Evolutionary conservation across 2,888 invertebrate species (phyloP).

Genomic region (Dusona sp.): DNA sequence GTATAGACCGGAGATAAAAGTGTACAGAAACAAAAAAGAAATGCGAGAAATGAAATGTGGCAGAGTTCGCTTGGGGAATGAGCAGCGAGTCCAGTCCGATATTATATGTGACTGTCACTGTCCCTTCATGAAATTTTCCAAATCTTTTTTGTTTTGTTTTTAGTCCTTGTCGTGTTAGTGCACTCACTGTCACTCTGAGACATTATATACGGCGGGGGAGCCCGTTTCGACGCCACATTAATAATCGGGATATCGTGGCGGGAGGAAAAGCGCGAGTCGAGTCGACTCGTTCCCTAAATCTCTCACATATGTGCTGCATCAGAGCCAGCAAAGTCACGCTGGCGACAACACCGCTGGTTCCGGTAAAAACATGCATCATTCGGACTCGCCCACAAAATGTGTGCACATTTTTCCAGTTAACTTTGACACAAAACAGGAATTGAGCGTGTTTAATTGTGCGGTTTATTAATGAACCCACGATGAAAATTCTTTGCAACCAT

Average conservation of each 20-base stretch:
- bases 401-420: constrained; percentile 26
- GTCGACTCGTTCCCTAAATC: constrained; percentile 56
- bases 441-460: not conserved
- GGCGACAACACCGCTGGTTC: constrained; percentile 54
- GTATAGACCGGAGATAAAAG: constrained; percentile 6
- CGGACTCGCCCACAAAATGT: constrained; percentile 30
- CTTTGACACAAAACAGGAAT: constrained; percentile 19
- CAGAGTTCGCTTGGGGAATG: constrained; percentile 13
- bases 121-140: constrained; percentile 27
- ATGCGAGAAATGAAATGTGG: constrained; percentile 13
- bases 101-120: constrained; percentile 35
- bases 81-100: not conserved
- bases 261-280: constrained; percentile 45
- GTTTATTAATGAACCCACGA: not conserved
- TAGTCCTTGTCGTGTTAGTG: constrained; percentile 41
- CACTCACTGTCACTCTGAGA: constrained; percentile 58
- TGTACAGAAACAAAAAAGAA: constrained; percentile 13
- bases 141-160: constrained; percentile 27
- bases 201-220: constrained; percentile 56
- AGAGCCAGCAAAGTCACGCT: constrained; percentile 36
- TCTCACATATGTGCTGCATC: constrained; percentile 47
- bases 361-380: constrained; percentile 43
- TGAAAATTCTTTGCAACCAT: not conserved
- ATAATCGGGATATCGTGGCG: constrained; percentile 54
- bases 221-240: constrained; percentile 63